Evolutionary conservation across 2,113 vertebrate genomes (phyloP).

Genomic region (Cheirogaleus medius): DNA sequence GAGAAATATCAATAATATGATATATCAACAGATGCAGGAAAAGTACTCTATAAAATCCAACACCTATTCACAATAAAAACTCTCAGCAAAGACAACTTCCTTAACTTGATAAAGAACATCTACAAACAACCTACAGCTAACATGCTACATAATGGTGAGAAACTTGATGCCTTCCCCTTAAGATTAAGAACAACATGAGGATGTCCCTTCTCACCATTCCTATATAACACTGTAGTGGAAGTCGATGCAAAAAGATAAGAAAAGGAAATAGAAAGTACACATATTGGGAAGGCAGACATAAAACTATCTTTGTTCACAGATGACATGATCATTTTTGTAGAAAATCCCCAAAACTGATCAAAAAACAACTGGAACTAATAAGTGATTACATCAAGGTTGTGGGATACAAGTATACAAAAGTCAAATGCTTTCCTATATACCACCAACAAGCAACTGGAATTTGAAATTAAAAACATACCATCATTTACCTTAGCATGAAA

Average conservation of each 20-base stretch:
- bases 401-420: background rate
- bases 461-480: background rate
- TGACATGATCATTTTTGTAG: background rate
- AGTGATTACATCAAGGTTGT: background rate
- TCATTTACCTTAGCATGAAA: background rate
- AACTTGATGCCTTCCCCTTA: background rate
- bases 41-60: background rate
- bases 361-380: background rate
- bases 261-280: background rate
- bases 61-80: background rate
- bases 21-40: background rate
- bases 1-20: background rate
- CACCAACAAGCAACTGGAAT: background rate
- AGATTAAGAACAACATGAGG: background rate
- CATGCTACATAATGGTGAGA: background rate
- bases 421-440: background rate
- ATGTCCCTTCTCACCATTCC: background rate
- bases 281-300: background rate
- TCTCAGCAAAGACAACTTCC: background rate
- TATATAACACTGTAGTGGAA: background rate
- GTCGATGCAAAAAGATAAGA: background rate
- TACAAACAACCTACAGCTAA: background rate
- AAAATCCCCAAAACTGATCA: background rate
- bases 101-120: background rate
- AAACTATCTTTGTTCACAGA: background rate